phyloP scores from a whole-genome alignment of 2,797 vertebrate species.

The Hydrolagus colliei region DNA sequence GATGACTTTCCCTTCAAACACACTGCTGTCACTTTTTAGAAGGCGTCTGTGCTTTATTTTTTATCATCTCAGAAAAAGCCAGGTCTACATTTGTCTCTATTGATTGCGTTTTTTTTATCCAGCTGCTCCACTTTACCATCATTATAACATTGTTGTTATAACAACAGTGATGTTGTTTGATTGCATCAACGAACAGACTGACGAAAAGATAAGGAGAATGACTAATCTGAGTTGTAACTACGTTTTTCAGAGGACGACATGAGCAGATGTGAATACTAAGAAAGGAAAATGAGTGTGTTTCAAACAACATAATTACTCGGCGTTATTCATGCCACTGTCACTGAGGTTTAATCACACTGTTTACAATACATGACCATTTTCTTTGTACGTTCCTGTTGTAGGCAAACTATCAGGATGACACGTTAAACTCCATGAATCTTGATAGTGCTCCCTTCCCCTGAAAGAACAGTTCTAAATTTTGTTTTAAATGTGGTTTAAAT shows the following conservation, averaged over 20 bases:
- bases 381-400: no score
- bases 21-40: neutral
- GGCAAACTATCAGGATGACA: no score
- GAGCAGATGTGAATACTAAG: conserved; percentile 26
- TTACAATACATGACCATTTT: neutral
- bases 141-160: conserved; percentile 2
- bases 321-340: conserved; percentile 13
- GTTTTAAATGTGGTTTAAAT: no score
- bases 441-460: no score
- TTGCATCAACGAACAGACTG: conserved; percentile 14
- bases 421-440: no score
- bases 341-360: neutral
- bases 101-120: conserved; percentile 11
- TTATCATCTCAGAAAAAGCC: neutral
- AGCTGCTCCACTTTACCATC: conserved; percentile 11
- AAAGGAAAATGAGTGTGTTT: conserved; percentile 26
- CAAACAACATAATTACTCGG: conserved; percentile 14
- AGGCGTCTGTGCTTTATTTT: neutral
- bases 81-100: neutral
- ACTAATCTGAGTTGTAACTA: neutral
- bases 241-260: neutral
- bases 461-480: no score
- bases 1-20: neutral
- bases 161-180: conserved; percentile 27
- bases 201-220: conserved; percentile 18